Conservation (phyloP, 2,888 invertebrate species). For the Rotaria magnacalcarata region DNA sequence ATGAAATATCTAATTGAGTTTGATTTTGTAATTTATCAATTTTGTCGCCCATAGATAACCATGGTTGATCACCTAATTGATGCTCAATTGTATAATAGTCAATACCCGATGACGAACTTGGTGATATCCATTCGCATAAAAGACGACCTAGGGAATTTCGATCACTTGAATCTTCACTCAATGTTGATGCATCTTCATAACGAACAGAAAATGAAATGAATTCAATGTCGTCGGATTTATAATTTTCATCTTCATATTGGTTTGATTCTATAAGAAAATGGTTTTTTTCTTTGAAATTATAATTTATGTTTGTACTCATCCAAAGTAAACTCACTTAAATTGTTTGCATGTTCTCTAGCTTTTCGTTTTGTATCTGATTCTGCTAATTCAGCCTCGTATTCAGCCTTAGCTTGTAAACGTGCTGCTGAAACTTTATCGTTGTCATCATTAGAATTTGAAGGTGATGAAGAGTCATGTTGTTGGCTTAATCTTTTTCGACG, state of each 20-base stretch:
- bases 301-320: too few species aligned
- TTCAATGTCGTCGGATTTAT: background rate
- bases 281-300: too few species aligned
- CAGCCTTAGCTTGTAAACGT: background rate
- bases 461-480: background rate
- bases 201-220: background rate
- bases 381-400: background rate
- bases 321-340: too few species aligned
- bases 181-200: background rate
- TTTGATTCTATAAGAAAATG: background rate
- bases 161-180: background rate
- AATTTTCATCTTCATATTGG: background rate
- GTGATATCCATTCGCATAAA: background rate
- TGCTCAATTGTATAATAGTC: background rate
- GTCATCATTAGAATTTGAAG: background rate
- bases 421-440: too few species aligned
- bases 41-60: background rate
- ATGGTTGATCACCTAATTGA: background rate
- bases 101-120: background rate
- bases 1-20: background rate
- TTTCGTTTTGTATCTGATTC: too few species aligned
- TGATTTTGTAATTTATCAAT: background rate
- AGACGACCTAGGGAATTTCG: background rate
- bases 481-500: background rate
- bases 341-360: too few species aligned